Evolutionary conservation across 2,113 vertebrate genomes (phyloP).

Genomic region (Synodontis membranacea): DNA sequence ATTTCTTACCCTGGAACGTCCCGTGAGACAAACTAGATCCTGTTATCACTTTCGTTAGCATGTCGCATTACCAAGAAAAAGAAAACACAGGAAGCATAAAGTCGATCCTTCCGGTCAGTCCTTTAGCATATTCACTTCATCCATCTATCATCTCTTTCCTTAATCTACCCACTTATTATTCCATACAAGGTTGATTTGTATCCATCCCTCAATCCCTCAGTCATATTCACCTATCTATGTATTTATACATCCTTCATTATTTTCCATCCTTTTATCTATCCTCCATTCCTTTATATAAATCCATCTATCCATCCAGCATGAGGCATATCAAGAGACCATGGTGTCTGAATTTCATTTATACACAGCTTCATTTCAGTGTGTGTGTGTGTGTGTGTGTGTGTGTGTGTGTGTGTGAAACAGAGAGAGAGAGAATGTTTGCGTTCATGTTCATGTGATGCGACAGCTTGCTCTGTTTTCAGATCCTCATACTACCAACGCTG

Average conservation of each 20-base stretch:
- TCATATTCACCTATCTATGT: not conserved
- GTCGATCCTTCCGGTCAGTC: not conserved
- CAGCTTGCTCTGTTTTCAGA: conserved; percentile 43
- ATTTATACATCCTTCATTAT: not conserved
- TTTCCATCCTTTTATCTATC: not conserved
- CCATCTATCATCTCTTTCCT: not conserved
- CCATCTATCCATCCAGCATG: not conserved
- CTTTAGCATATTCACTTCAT: not conserved
- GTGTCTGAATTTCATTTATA: not conserved
- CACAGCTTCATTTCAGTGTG: not conserved
- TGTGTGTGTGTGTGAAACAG: not conserved
- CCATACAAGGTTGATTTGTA: not conserved
- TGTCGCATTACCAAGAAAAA: not conserved
- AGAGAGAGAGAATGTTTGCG: conserved; percentile 5
- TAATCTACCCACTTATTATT: not conserved
- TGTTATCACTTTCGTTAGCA: not conserved
- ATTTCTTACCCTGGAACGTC: not conserved
- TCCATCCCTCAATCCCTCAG: not conserved
- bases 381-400: not conserved
- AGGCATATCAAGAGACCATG: not conserved
- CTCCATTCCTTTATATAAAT: not conserved
- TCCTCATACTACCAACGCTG: conserved; percentile 35
- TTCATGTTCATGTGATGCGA: conserved; percentile 1
- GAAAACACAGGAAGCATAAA: not conserved
- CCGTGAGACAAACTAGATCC: not conserved